phyloP scores from a whole-genome alignment of 2,797 vertebrate species.

The Phrynocephalus forsythii region DNA sequence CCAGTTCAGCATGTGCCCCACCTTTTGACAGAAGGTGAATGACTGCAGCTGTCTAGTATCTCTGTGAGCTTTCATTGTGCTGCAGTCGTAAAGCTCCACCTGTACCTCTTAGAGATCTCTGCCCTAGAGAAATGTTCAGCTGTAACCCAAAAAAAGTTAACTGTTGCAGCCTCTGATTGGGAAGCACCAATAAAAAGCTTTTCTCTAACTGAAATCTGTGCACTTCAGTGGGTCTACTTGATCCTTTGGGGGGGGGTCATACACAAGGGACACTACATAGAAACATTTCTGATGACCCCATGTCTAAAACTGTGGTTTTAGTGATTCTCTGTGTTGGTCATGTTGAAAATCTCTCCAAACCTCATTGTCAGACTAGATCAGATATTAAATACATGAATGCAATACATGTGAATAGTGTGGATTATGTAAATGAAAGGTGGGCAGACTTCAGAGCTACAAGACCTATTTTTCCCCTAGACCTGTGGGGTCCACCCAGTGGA shows the following conservation, averaged over 20 bases:
- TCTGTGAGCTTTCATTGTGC: neutral
- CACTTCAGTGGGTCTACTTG: neutral
- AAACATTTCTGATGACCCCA: neutral
- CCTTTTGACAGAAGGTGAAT: slow-evolving; percentile 6
- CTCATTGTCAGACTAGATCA: neutral
- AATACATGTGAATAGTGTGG: too few relatives aligned
- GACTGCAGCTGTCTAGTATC: slow-evolving; percentile 5
- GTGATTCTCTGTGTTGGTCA: neutral
- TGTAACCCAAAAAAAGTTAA: neutral
- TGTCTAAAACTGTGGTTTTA: neutral
- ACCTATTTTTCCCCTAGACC: too few relatives aligned
- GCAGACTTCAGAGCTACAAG: too few relatives aligned
- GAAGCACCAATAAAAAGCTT: too few relatives aligned
- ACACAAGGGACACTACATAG: neutral
- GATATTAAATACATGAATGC: neutral
- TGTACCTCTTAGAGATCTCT: neutral
- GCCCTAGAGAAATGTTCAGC: slow-evolving; percentile 6
- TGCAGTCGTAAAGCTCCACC: neutral
- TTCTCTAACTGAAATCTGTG: neutral
- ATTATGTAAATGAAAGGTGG: too few relatives aligned
- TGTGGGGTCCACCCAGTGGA: too few relatives aligned
- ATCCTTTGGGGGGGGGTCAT: neutral
- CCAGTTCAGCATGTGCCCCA: neutral
- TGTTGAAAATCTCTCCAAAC: neutral
- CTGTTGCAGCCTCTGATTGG: too few relatives aligned